These are phyloP conservation scores for Heliconius nattereri DNA, from an alignment of 1,140 invertebrate species.

Conservation along the genomic window DNA sequence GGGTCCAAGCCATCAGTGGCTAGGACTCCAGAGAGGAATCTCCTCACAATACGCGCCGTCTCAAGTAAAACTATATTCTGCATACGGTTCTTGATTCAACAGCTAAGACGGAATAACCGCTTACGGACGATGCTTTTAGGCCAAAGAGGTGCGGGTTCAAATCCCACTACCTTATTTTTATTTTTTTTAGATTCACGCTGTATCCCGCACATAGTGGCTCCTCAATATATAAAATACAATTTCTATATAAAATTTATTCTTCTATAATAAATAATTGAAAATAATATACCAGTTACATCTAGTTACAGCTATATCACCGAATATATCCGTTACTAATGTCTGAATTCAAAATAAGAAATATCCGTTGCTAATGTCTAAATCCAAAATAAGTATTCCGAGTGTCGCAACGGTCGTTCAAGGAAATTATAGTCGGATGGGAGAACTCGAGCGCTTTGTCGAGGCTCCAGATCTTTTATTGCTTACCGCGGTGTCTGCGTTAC, in stretches of 20 bases:
- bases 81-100: too few species aligned
- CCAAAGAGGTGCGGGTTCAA: too few species aligned
- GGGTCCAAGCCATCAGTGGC: too few species aligned
- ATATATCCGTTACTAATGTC: not conserved
- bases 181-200: too few species aligned
- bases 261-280: not conserved
- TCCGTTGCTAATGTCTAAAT: conserved; percentile 7
- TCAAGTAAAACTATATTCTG: too few species aligned
- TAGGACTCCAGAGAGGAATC: too few species aligned
- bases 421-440: conserved; percentile 39
- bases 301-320: not conserved
- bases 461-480: conserved; percentile 34
- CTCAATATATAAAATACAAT: not conserved
- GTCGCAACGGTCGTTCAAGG: conserved; percentile 32
- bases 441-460: conserved; percentile 29
- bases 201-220: too few species aligned
- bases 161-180: too few species aligned
- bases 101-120: too few species aligned
- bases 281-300: not conserved
- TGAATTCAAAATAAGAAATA: conserved; percentile 26
- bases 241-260: not conserved
- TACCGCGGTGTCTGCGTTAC: conserved; percentile 33
- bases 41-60: too few species aligned
- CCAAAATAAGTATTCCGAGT: conserved; percentile 33
- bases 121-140: too few species aligned